These are phyloP conservation scores for Panurus biarmicus DNA, from an alignment of 2,113 vertebrate species.

Conservation along the genomic window DNA sequence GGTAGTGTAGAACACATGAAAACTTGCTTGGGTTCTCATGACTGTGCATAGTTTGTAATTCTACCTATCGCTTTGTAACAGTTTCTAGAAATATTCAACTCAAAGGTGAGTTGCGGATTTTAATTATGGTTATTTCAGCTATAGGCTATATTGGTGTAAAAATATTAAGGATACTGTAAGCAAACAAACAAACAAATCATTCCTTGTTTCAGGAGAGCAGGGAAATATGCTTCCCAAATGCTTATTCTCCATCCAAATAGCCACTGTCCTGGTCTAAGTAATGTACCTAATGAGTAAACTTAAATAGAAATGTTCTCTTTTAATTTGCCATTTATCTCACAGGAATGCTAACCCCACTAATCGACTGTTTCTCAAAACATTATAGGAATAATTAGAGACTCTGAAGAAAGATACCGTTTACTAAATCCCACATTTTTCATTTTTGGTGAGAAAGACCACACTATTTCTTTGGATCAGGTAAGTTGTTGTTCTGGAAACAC, in stretches of 20 bases:
- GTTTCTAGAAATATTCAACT: background rate
- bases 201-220: background rate
- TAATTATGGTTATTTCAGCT: background rate
- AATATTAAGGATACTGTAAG: background rate
- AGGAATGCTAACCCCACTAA: background rate
- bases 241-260: background rate
- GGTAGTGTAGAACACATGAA: constrained; percentile 69
- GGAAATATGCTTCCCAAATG: background rate
- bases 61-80: background rate
- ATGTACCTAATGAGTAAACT: background rate
- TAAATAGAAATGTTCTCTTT: background rate
- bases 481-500: background rate
- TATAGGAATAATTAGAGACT: constrained; percentile 81
- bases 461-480: constrained; percentile 85
- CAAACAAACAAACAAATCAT: background rate
- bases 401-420: constrained; percentile 75
- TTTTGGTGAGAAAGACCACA: constrained; percentile 83
- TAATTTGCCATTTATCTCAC: background rate
- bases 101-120: background rate
- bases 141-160: background rate
- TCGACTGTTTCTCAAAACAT: background rate
- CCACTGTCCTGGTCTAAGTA: background rate
- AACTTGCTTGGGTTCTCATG: background rate
- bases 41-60: background rate
- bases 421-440: constrained; percentile 87